Conservation (phyloP, 2,797 vertebrate species). For the Sebastes kiyomatsui region DNA sequence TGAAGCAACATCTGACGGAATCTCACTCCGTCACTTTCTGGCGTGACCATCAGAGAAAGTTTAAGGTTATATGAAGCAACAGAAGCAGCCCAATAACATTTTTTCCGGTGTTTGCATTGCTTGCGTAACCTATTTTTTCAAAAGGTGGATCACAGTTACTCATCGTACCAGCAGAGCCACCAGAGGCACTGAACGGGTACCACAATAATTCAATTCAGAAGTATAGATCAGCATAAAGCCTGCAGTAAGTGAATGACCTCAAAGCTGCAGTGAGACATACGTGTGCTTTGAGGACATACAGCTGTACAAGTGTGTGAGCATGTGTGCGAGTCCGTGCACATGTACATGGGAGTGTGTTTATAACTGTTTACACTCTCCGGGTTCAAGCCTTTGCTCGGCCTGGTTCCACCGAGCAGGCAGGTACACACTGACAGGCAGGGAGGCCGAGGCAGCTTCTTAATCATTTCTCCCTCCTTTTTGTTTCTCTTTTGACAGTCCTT, state of each 20-base stretch:
- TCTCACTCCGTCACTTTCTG: background rate
- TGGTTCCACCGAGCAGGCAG: conserved; percentile 53
- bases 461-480: conserved; percentile 75
- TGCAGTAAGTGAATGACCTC: background rate
- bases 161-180: background rate
- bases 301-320: conserved; percentile 19
- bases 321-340: background rate
- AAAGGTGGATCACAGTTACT: background rate
- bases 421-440: conserved; percentile 61
- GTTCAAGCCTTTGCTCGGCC: conserved; percentile 41
- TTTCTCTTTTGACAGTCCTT: conserved; percentile 71
- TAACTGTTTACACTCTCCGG: conserved; percentile 55
- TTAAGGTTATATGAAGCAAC: background rate
- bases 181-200: conserved; percentile 19
- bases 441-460: conserved; percentile 73
- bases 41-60: background rate
- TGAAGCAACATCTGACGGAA: background rate
- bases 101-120: background rate
- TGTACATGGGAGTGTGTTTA: conserved; percentile 48
- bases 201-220: background rate
- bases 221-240: background rate
- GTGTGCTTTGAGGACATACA: conserved; percentile 27
- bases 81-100: background rate
- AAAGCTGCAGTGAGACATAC: background rate
- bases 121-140: background rate